These are phyloP conservation scores for Mycteria americana DNA, from an alignment of 2,797 vertebrate genomes.

Conservation along the genomic window DNA sequence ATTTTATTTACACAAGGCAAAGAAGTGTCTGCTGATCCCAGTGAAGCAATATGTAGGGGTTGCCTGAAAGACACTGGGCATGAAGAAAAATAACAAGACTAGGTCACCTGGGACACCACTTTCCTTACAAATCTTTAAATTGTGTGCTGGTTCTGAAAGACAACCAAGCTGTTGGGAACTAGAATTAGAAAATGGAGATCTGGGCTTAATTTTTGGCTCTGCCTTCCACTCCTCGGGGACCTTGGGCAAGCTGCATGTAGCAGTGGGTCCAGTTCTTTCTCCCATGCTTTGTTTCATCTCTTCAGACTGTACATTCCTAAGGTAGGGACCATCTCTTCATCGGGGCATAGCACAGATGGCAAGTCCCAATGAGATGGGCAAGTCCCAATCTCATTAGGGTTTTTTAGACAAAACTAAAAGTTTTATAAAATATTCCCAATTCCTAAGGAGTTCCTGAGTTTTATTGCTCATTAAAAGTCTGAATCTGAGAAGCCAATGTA, in stretches of 20 bases:
- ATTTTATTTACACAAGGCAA: not conserved
- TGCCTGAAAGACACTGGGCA: not conserved
- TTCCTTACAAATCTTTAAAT: not conserved
- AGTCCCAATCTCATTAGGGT: not conserved
- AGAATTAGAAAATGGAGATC: not conserved
- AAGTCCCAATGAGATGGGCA: no score
- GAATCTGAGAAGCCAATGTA: constrained; percentile 6
- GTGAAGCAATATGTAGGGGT: not conserved
- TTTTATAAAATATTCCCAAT: not conserved
- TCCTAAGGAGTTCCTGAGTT: not conserved
- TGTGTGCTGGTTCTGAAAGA: not conserved
- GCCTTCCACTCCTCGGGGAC: not conserved
- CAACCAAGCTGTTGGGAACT: not conserved
- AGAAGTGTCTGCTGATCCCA: not conserved
- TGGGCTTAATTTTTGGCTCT: not conserved
- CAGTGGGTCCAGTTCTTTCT: not conserved
- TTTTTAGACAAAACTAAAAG: not conserved
- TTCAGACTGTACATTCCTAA: not conserved
- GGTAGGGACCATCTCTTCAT: not conserved
- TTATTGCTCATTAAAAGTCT: constrained; percentile 30
- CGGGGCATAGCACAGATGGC: not conserved
- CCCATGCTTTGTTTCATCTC: not conserved
- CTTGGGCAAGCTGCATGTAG: not conserved
- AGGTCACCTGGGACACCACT: not conserved
- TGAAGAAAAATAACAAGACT: not conserved